A percentile compares a stretch with the other conserved stretches of the same genome.
These are phyloP conservation scores for Mirza zaza DNA, from an alignment of 2,113 vertebrate genomes.

Conservation along the genomic window DNA sequence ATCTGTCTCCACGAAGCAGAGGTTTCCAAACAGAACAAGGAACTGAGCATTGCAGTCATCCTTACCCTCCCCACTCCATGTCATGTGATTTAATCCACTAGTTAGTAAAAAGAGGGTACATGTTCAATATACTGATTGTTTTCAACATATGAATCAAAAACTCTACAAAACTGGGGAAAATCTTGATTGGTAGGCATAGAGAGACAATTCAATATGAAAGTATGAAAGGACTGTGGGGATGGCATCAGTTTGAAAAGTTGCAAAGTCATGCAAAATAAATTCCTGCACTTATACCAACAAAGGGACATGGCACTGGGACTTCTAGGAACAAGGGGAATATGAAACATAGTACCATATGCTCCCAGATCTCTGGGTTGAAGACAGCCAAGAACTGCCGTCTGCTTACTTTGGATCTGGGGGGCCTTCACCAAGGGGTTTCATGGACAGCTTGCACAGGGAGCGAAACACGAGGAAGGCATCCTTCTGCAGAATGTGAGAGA, in stretches of 20 bases:
- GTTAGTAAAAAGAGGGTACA: not conserved
- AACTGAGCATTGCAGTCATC: not conserved
- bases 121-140: not conserved
- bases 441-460: slow-evolving; percentile 97
- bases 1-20: not conserved
- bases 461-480: slow-evolving; percentile 98
- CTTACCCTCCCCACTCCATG: not conserved
- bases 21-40: not conserved
- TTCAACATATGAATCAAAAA: slow-evolving; percentile 10
- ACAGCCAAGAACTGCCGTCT: not conserved
- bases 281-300: not conserved
- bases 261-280: not conserved
- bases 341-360: not conserved
- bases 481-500: slow-evolving; percentile 97
- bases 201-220: not conserved
- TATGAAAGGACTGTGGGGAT: not conserved
- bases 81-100: not conserved
- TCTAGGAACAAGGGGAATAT: not conserved
- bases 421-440: slow-evolving; percentile 97
- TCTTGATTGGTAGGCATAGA: not conserved
- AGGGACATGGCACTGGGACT: not conserved
- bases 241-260: not conserved
- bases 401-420: slow-evolving; percentile 98
- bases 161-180: not conserved
- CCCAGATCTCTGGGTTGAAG: not conserved